Evolutionary conservation across 2,888 invertebrate genomes (phyloP), one percentile per base, ranked within the genome.

Genomic region (Sphinx pinastri): DNA sequence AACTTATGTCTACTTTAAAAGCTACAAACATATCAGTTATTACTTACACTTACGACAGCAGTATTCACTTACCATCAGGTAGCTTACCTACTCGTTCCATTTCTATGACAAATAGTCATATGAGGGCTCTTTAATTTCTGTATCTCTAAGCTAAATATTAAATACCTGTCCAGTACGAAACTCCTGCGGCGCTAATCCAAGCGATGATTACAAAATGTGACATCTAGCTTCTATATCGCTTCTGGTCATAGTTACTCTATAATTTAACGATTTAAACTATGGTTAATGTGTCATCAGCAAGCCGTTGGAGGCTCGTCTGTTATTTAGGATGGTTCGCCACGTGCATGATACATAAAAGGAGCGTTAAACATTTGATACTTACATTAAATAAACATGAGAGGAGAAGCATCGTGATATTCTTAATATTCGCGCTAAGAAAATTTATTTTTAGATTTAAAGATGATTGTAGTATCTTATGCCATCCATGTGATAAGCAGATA

Each of bases 281-380:
- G 63, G 63, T 63, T 49, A 63, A 63, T 63, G 63, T 49, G 63
- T 63, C 63, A 63, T 63, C 63, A 63, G 47, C 14, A 47, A 19
- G 49, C 63, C 63, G 63, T 49, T 63, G 63, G 63, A 63, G 63
- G 63, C 63, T 63, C 63, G 63, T 63, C 63, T 63, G 63, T 63
- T 63, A 63, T 63, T 49, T 49, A 63, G 19, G 49, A 49, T 63
- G 63, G 63, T 25, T 63, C 63, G 49, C 47, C 63, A 63, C 63
- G 63, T 63, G 63, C 63, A 58, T 58, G 31, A 0, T 49, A 49
- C 63, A 63, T 63, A 49, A 63, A 63, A 58, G 58, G 58, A 58
- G 63, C 13, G 19, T 63, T 49, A 63, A 49, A 49, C 19, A 25
- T 63, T 63, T 63, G 63, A 63, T 19, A 63, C 12, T 63, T 63